Evolutionary conservation across 2,797 vertebrate genomes (phyloP).

Genomic region (Melanogrammus aeglefinus): DNA sequence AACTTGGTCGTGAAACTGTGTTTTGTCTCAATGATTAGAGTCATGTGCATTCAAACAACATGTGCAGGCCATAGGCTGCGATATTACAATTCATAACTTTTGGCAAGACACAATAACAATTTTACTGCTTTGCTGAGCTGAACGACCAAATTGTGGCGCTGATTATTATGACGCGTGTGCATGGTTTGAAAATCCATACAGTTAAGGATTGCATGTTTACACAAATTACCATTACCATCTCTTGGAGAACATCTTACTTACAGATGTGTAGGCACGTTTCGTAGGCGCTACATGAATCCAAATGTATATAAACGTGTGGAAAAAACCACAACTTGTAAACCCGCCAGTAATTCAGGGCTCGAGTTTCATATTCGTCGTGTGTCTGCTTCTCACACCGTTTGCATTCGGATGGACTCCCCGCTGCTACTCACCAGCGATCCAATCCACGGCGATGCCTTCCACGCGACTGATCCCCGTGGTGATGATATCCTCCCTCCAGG

Average conservation of each 20-base stretch:
- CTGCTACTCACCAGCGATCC: constrained; percentile 87
- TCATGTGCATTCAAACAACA: neutral
- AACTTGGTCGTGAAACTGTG: neutral
- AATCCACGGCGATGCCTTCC: constrained; percentile 95
- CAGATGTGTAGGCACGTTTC: neutral
- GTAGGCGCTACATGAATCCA: neutral
- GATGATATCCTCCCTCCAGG: constrained; percentile 95
- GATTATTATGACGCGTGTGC: neutral
- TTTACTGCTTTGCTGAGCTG: neutral
- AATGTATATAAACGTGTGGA: neutral
- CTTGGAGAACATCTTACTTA: neutral
- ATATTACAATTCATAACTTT: neutral
- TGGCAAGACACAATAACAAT: constrained; percentile 1
- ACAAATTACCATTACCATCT: neutral
- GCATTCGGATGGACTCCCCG: neutral
- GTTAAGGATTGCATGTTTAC: neutral
- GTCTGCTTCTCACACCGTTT: neutral
- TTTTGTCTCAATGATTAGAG: constrained; percentile 1
- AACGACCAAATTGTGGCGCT: neutral
- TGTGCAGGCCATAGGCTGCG: neutral
- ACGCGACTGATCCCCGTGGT: constrained; percentile 95
- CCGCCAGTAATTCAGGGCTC: neutral
- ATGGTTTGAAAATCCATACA: neutral
- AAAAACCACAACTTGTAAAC: neutral
- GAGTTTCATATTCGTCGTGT: neutral